A percentile compares a stretch with the other conserved stretches of the same genome.
These are phyloP conservation scores for Tautogolabrus adspersus DNA, from an alignment of 2,113 vertebrate genomes.

Conservation along the genomic window DNA sequence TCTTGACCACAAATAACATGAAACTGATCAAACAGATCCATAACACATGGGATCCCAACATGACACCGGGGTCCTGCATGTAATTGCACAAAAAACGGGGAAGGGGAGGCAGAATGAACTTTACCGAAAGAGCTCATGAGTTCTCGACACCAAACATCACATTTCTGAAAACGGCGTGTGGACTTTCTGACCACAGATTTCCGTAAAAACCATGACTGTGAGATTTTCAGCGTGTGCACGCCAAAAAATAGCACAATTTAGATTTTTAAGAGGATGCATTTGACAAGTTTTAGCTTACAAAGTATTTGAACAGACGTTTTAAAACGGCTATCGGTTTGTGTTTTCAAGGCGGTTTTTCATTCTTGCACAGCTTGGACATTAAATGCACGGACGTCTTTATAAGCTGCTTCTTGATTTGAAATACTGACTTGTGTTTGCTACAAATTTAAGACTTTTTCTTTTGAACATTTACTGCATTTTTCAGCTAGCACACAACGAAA, in stretches of 20 bases:
- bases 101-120: constrained; percentile 81
- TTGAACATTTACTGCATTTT: neutral
- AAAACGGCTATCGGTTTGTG: neutral
- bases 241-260: constrained; percentile 1
- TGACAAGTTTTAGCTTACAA: no score
- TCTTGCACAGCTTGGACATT: neutral
- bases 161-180: constrained; percentile 15
- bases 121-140: constrained; percentile 74
- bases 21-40: constrained; percentile 54
- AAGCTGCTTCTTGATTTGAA: neutral
- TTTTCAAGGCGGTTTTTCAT: no score
- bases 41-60: constrained; percentile 66
- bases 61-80: constrained; percentile 65
- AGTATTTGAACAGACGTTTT: neutral
- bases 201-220: constrained; percentile 21
- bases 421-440: constrained; percentile 12
- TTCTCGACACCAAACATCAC: constrained; percentile 41
- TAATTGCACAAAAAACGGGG: constrained; percentile 67
- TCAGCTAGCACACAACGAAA: neutral
- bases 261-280: no score
- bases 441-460: neutral
- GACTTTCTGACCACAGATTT: constrained; percentile 36
- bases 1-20: constrained; percentile 68
- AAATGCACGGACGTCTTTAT: neutral
- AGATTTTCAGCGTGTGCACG: neutral